Percentiles rank a stretch among this genome's conserved stretches.
Evolutionary conservation across 1,140 invertebrate species (phyloP).

Genomic region (Hylyphantes graminicola): DNA sequence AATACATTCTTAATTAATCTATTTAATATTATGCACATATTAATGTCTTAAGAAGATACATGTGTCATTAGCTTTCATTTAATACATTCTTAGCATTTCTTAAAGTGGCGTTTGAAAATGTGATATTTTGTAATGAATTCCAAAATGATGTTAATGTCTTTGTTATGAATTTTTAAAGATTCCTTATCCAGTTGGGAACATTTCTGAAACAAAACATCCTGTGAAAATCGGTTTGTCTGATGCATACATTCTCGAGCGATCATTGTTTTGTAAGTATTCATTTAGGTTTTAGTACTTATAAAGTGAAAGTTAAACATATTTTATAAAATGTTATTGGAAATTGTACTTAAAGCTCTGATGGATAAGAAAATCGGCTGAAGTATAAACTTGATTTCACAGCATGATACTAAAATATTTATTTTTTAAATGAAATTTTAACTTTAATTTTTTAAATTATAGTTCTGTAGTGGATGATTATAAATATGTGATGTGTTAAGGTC

Average conservation of each 20-base stretch:
- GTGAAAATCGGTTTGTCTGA: slow-evolving; percentile 99
- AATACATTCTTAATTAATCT: too few relatives aligned
- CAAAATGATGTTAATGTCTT: not conserved
- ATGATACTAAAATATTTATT: not conserved
- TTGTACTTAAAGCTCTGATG: too few relatives aligned
- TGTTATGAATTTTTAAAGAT: slow-evolving; percentile 69
- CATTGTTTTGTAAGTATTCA: slow-evolving; percentile 80
- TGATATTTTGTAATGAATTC: not conserved
- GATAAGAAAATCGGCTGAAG: too few relatives aligned
- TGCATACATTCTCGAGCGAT: slow-evolving; percentile 93
- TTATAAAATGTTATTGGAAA: too few relatives aligned
- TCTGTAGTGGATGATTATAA: not conserved
- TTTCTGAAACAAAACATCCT: slow-evolving; percentile 87
- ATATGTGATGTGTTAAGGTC: too few relatives aligned
- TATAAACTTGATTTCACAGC: too few relatives aligned
- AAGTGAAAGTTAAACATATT: too few relatives aligned
- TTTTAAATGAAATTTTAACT: not conserved
- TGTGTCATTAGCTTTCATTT: not conserved
- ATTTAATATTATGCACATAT: too few relatives aligned
- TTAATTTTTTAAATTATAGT: not conserved
- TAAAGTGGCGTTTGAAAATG: not conserved
- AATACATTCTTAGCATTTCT: not conserved
- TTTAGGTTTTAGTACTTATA: not conserved
- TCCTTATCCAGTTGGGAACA: slow-evolving; percentile 79
- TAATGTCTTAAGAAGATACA: not conserved